Evolutionary conservation across 2,113 vertebrate species (phyloP), one percentile per base, ranked within the genome.

Genomic region (Lathamus discolor): DNA sequence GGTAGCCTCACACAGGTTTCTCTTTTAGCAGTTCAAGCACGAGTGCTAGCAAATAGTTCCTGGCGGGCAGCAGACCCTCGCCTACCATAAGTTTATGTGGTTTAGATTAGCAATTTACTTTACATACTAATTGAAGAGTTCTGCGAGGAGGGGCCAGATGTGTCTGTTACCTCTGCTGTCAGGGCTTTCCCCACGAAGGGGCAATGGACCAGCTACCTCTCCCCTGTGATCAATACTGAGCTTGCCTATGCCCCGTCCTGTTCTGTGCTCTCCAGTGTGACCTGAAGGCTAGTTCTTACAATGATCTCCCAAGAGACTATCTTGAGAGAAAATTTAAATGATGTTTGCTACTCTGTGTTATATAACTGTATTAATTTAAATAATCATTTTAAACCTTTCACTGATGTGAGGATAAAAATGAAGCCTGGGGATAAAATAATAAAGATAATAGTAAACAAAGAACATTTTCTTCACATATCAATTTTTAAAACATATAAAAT

Each of bases 241-340:
- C n/a, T 82, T 12, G 1, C 28, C 87, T 82, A 55, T 84, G 31
- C 67, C 33, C 54, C 2, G 2, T 51, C 39, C 68, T 48, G 2
- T 22, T 22, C 24, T 17, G 37, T 25, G n/a, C n/a, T 57, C 24
- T 80, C 6, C 44, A 43, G 59, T 29, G 17, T 55, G 62, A 77
- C 35, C 29, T 12, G 17, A 48, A 69, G 33, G 63, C 15, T 55
- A 12, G 10, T 39, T 67, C 54, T 81, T 44, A 70, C 0, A 0
- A 24, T 13, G 59, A 25, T 17, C 9, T 88, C 37, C 46, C 59
- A 62, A 64, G 41, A 88, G 10, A 25, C 24, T 69, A 11, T 17
- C 6, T 73, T 77, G 35, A 69, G 59, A 68, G 11, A 72, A 79
- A 79, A 46, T 61, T 28, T 37, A 28, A 48, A 43, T 6, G 35